phyloP scores from a whole-genome alignment of 2,888 invertebrate species.

The Bhutanitis thaidina region DNA sequence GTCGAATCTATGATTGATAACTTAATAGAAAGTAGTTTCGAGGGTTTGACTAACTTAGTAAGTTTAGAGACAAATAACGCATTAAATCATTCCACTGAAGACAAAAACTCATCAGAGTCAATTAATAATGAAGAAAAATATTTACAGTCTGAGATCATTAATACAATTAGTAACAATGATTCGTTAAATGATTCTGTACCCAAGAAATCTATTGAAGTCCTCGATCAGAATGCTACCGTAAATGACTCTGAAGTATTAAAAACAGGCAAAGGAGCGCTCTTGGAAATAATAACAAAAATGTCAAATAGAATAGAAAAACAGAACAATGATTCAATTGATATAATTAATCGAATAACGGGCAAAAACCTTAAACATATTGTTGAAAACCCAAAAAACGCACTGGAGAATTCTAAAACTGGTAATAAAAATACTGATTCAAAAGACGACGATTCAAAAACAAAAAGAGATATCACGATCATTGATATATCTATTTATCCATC shows the following conservation, averaged over 20 bases:
- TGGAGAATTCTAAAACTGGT: neutral
- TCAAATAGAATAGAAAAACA: constrained; percentile 52
- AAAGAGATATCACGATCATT: constrained; percentile 5
- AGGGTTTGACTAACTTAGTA: constrained; percentile 26
- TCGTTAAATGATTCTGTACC: neutral
- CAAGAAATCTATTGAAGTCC: neutral
- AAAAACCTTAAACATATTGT: constrained; percentile 6
- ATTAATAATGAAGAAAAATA: constrained; percentile 1
- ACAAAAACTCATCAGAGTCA: constrained; percentile 1
- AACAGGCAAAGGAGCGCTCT: constrained; percentile 1
- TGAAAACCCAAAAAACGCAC: neutral
- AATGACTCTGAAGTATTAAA: neutral
- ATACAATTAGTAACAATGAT: neutral
- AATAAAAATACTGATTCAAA: neutral
- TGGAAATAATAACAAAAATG: constrained; percentile 43
- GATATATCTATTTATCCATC: neutral
- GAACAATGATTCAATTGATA: constrained; percentile 51
- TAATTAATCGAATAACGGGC: constrained; percentile 37
- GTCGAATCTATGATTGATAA: constrained; percentile 53
- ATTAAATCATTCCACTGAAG: constrained; percentile 11
- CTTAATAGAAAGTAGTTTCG: constrained; percentile 45
- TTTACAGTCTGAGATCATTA: neutral
- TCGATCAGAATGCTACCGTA: neutral
- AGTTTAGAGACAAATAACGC: constrained; percentile 11
- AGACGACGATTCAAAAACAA: neutral